phyloP scores from a whole-genome alignment of 2,888 invertebrate species.

The Rhodophaea formosa region DNA sequence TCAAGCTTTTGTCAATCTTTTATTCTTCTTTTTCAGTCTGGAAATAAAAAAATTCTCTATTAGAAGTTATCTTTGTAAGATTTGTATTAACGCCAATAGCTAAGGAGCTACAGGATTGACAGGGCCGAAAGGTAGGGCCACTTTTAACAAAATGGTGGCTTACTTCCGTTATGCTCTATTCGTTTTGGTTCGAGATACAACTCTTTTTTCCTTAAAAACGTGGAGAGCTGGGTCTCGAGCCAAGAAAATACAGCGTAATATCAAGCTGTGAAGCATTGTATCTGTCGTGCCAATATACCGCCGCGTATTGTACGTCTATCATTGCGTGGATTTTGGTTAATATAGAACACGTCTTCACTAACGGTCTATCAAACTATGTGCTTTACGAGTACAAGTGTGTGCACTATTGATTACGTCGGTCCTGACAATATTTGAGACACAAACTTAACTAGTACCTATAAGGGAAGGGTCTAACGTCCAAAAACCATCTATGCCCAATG shows the following conservation, averaged over 20 bases:
- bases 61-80: too few species aligned
- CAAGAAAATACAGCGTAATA: not conserved
- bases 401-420: not conserved
- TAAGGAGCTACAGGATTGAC: too few species aligned
- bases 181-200: not conserved
- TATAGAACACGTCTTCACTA: not conserved
- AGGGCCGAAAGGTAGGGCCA: too few species aligned
- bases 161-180: not conserved
- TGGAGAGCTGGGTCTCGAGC: not conserved
- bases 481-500: slow-evolving; percentile 28
- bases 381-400: not conserved
- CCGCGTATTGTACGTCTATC: not conserved
- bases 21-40: too few species aligned
- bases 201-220: not conserved
- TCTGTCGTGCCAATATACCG: not conserved
- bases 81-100: too few species aligned
- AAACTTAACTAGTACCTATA: slow-evolving; percentile 1
- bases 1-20: too few species aligned
- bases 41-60: too few species aligned
- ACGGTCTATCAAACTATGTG: not conserved
- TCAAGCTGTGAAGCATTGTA: not conserved
- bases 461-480: slow-evolving; percentile 28
- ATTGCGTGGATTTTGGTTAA: not conserved
- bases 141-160: too few species aligned
- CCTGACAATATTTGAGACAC: slow-evolving; percentile 15